Evolutionary conservation across 92 coral and sea anemone species (phyloP).

Genomic region (Ricordea florida): DNA sequence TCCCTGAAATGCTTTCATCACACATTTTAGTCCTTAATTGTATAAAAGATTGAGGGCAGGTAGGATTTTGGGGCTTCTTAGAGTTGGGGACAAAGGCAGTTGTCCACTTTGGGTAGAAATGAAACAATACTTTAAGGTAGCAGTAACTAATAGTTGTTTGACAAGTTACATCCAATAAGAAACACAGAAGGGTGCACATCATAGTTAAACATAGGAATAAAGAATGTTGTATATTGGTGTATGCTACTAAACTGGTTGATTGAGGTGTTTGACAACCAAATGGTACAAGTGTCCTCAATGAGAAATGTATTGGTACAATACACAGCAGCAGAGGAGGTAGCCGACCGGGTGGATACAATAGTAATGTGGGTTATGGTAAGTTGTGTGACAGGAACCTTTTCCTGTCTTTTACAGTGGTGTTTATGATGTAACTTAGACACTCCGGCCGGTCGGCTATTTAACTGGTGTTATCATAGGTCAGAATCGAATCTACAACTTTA

Average conservation of each 20-base stretch:
- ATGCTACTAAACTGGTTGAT: constrained; percentile 27
- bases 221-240: constrained; percentile 19
- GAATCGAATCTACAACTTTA: not conserved
- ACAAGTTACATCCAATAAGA: too few species aligned
- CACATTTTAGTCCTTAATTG: too few species aligned
- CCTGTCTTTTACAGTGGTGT: constrained; percentile 33
- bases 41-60: too few species aligned
- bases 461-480: constrained; percentile 72
- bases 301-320: constrained; percentile 38
- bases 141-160: too few species aligned
- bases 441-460: constrained; percentile 74
- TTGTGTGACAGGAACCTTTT: constrained; percentile 37
- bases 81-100: too few species aligned
- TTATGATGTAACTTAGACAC: constrained; percentile 40
- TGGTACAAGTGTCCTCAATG: constrained; percentile 4
- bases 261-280: constrained; percentile 31
- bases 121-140: too few species aligned
- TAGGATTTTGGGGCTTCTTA: too few species aligned
- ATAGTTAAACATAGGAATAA: too few species aligned
- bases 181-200: too few species aligned
- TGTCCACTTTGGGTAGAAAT: too few species aligned
- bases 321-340: constrained; percentile 53
- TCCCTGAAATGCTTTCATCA: too few species aligned
- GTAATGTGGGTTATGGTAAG: constrained; percentile 88
- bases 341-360: constrained; percentile 76